These are phyloP conservation scores for Labeo catla DNA, from an alignment of 2,113 vertebrate genomes.

Conservation along the genomic window DNA sequence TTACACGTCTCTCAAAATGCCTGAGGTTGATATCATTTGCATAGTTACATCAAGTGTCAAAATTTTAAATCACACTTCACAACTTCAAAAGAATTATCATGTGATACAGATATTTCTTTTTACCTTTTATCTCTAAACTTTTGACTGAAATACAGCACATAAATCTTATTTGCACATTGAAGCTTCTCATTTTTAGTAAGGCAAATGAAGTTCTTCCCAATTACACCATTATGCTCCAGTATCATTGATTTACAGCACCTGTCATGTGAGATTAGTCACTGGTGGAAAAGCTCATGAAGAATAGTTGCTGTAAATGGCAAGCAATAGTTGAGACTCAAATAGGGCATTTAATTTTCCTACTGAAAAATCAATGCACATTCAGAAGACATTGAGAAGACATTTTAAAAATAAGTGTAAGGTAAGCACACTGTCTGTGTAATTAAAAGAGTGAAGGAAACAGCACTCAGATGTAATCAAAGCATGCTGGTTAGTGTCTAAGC, in stretches of 20 bases:
- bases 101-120: background rate
- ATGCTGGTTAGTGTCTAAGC: conserved; percentile 77
- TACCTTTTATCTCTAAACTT: background rate
- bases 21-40: background rate
- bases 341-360: background rate
- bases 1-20: background rate
- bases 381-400: background rate
- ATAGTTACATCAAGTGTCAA: background rate
- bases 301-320: conserved; percentile 1
- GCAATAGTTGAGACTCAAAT: conserved; percentile 2
- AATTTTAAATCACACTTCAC: background rate
- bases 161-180: background rate
- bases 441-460: conserved; percentile 33
- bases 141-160: background rate
- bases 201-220: background rate
- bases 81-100: background rate
- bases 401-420: background rate
- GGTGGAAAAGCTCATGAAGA: background rate
- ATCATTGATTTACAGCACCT: background rate
- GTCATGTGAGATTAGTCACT: conserved; percentile 11
- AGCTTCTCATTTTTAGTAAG: conserved; percentile 17
- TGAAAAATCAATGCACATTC: conserved; percentile 4
- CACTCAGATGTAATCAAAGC: conserved; percentile 59
- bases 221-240: background rate
- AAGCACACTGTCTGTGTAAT: background rate